Conservation (phyloP, 2,797 vertebrate species). For the Etheostoma perlongum region DNA sequence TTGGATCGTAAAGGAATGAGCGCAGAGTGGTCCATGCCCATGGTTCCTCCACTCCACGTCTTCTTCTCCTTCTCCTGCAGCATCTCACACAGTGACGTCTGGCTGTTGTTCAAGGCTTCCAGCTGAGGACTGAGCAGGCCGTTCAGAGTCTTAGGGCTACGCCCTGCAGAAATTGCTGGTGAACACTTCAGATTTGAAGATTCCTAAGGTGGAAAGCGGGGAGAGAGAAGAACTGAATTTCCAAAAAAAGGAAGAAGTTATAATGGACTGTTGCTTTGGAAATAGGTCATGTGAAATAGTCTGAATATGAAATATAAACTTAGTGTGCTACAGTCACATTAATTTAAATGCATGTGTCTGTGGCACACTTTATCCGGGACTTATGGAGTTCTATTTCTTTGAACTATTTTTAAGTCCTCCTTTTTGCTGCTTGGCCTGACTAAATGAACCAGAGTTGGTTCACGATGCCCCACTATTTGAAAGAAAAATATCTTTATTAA, state of each 20-base stretch:
- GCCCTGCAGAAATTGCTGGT: conserved; percentile 79
- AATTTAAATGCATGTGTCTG: conserved; percentile 36
- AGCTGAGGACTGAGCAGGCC: conserved; percentile 92
- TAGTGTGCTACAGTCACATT: conserved; percentile 14
- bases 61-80: conserved; percentile 94
- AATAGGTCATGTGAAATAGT: conserved; percentile 38
- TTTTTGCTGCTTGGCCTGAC: conserved; percentile 21
- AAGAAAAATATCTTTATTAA: not conserved
- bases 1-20: conserved; percentile 96
- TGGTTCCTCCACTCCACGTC: conserved; percentile 84
- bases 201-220: conserved; percentile 56
- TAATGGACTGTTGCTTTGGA: conserved; percentile 26
- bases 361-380: conserved; percentile 49
- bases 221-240: conserved; percentile 24
- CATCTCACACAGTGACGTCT: conserved; percentile 96
- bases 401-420: conserved; percentile 56
- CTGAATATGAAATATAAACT: conserved; percentile 26
- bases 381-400: conserved; percentile 44
- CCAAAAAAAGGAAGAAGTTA: conserved; percentile 5
- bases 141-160: conserved; percentile 89
- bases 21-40: conserved; percentile 93
- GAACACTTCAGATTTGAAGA: conserved; percentile 64
- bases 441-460: conserved; percentile 15
- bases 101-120: conserved; percentile 93
- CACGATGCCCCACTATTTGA: conserved; percentile 14